Base-by-base conservation (phyloP, 2,113 vertebrate species). In the Orientallactaga bullata region DNA sequence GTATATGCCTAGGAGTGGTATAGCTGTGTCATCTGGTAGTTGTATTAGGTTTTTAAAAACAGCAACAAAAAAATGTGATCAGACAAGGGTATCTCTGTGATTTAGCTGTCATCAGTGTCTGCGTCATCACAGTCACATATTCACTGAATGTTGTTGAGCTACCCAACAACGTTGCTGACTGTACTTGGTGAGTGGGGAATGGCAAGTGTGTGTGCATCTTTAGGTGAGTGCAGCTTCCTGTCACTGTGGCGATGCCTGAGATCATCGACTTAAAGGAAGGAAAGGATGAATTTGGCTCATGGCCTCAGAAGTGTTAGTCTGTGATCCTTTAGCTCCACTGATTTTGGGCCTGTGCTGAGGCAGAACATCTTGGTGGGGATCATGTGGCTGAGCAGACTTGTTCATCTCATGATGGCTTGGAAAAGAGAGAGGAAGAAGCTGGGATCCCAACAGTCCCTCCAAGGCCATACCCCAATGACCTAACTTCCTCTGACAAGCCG, bases 121-220 rank as follows among this genome's bases (percentile, higher is more conserved):
- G 9, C 2, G 1, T 30, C 15, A 10, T 81, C 15, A 6, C 71
- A 30, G 23, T 58, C 1, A 7, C 16, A 26, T 65, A 30, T 79
- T 77, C 18, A 23, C 35, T 63, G 35, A 55, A 24, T n/a, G n/a
- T n/a, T 24, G 3, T 5, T 60, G 74, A 86, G 39, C 16, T 79
- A 37, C 63, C 21, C 6, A 16, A 4, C 37, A 72, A 32, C 5
- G 2, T 37, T 15, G 23, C 65, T n/a, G 32, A 15, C 81, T 73
- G 47, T n/a, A 0, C 6, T 58, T 35, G 55, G 9, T 73, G 26
- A 7, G 17, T 23, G 0, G 1, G 39, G 7, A 55, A 1, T 58
- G 2, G 0, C 2, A 17, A 32, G 11, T 81, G 30, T 37, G 39
- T 28, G 5, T 79, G 47, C 13, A 4, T 35, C 58, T 30, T 7